Conservation (phyloP, 2,797 vertebrate species). For the Melanogrammus aeglefinus region DNA sequence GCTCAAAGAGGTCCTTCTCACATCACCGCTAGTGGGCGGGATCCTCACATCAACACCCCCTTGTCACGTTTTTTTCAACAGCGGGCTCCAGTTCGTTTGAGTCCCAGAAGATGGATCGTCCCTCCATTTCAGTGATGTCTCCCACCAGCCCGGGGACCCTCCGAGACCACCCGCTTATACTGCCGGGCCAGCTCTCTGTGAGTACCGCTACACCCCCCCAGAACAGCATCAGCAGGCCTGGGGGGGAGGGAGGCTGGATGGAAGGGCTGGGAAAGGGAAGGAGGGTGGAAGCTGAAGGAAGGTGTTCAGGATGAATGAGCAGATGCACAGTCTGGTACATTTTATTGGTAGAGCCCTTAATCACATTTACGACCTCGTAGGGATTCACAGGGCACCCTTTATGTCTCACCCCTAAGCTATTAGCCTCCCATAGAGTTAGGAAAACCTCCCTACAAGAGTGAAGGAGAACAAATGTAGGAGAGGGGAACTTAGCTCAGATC, state of each 20-base stretch:
- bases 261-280: background rate
- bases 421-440: background rate
- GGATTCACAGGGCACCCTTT: background rate
- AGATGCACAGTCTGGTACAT: background rate
- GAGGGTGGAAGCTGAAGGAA: background rate
- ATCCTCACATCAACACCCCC: background rate
- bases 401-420: background rate
- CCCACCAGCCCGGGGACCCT: constrained; percentile 94
- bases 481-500: background rate
- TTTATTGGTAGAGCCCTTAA: background rate
- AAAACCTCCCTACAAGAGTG: background rate
- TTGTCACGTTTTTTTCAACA: constrained; percentile 26
- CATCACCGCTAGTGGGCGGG: background rate
- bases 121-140: constrained; percentile 98
- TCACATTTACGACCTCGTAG: background rate
- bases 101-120: constrained; percentile 97
- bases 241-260: too few species aligned
- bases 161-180: constrained; percentile 87
- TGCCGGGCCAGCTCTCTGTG: constrained; percentile 96
- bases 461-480: background rate
- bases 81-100: constrained; percentile 98
- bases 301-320: background rate
- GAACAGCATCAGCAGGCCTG: background rate
- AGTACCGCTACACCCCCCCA: constrained; percentile 48
- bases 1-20: background rate